Evolutionary conservation across 2,113 vertebrate genomes (phyloP), one percentile per base, ranked within the genome.

Genomic region (Orcinus orca): DNA sequence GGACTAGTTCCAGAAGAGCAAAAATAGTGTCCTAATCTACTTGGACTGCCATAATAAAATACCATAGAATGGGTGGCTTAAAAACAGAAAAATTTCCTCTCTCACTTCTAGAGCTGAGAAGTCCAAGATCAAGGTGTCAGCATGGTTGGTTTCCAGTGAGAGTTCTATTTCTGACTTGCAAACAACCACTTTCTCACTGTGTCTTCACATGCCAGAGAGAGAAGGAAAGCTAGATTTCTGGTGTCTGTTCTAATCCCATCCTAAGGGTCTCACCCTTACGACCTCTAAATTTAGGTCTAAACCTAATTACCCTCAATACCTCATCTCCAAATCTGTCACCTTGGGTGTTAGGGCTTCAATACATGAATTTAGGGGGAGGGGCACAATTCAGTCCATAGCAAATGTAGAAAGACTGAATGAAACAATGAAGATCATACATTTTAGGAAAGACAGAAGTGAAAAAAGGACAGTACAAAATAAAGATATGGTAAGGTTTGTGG

Each of bases 21-120:
- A 80, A 23, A 50, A 71, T 15, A 29, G 29, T 21, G 1, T 63
- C 14, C 38, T 67, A 26, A 33, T 62, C 29, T 44, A 7, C 10
- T 74, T 21, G 11, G 31, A 15, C 41, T 67, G 9, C 18, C 47
- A 1, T 33, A 44, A 70, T 21, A 50, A 73, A 85, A 67, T 41
- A 33, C n/a, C 8, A 33, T 1, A 29, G 21, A n/a, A 13, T 31
- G 0, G 3, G 6, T 8, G 6, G 18, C 5, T 55, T n/a, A 67
- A 90, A 58, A 29, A 53, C 3, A 62, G 36, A 44, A 55, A 10
- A 26, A 31, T 13, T 23, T 47, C 41, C 10, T 50, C 25, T 55
- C 58, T 20, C 14, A 33, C 11, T 21, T 67, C 25, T 21, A 26
- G 31, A 82, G 58, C 17, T 68, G 26, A 21, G 36, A 53, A 55